Conservation (phyloP, 2,888 invertebrate species). For the Drosophila multiciliata region DNA sequence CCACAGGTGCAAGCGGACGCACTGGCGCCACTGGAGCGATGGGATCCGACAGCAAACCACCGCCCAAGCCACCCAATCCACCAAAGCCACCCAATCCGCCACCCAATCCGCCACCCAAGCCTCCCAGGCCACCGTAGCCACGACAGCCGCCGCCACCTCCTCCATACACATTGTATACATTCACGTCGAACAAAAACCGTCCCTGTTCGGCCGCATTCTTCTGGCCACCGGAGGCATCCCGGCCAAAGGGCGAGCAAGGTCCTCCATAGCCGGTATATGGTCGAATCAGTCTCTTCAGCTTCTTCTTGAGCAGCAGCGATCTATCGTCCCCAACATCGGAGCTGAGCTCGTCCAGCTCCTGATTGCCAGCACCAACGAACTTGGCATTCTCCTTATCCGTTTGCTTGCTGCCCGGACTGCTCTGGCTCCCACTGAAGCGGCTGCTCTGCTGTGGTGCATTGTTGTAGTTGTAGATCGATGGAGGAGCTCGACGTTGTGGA, state of each 20-base stretch:
- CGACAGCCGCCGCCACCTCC: constrained; percentile 57
- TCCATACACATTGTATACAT: constrained; percentile 81
- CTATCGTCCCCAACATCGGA: constrained; percentile 52
- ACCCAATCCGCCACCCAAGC: neutral
- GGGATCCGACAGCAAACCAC: constrained; percentile 74
- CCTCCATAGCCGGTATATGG: constrained; percentile 60
- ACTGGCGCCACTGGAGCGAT: constrained; percentile 59
- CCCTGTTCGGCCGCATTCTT: constrained; percentile 77
- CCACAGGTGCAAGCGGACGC: constrained; percentile 69
- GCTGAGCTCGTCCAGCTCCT: constrained; percentile 72
- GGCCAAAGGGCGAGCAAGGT: constrained; percentile 73
- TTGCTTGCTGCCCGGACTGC: constrained; percentile 24
- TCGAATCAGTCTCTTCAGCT: constrained; percentile 49
- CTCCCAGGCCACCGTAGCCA: constrained; percentile 45
- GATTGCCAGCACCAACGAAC: constrained; percentile 80
- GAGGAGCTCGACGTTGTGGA: constrained; percentile 18
- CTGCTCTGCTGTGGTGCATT: constrained; percentile 17
- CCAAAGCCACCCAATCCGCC: constrained; percentile 53
- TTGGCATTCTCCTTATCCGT: constrained; percentile 81
- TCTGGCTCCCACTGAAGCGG: constrained; percentile 52
- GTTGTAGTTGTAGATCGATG: constrained; percentile 24
- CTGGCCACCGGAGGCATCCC: constrained; percentile 59
- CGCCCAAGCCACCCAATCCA: constrained; percentile 43
- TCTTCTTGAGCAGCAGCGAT: constrained; percentile 67
- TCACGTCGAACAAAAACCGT: constrained; percentile 83